Percentiles rank a stretch among this genome's conserved stretches.
Evolutionary conservation across 2,888 invertebrate species (phyloP).

Genomic region (Drosophila paramelanica): DNA sequence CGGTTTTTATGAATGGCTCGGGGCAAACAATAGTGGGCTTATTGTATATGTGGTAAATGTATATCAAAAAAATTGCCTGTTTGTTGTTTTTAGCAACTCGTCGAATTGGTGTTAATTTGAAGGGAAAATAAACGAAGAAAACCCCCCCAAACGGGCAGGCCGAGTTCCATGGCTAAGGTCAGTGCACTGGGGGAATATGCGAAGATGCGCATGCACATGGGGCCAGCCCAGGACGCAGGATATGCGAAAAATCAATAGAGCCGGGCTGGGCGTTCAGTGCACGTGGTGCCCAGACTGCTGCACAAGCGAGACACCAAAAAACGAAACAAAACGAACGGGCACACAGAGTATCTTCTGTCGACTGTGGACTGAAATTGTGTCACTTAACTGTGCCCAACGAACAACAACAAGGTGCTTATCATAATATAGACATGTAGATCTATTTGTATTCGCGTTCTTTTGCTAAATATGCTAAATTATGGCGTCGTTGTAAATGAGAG

Average conservation of each 20-base stretch:
- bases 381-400: conserved; percentile 64
- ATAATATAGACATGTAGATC: conserved; percentile 20
- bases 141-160: background rate
- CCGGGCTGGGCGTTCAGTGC: conserved; percentile 43
- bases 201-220: conserved; percentile 55
- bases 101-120: conserved; percentile 59
- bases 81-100: conserved; percentile 37
- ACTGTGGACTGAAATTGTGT: conserved; percentile 56
- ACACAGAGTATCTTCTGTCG: conserved; percentile 13
- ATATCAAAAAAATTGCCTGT: conserved; percentile 31
- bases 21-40: conserved; percentile 13
- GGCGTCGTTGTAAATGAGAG: conserved; percentile 15
- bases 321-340: conserved; percentile 25
- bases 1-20: conserved; percentile 64
- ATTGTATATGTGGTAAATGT: background rate
- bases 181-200: conserved; percentile 45
- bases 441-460: conserved; percentile 36
- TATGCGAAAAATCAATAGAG: conserved; percentile 72
- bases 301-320: conserved; percentile 4
- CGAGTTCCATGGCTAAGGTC: conserved; percentile 54
- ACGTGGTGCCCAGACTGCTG: conserved; percentile 39
- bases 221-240: conserved; percentile 35
- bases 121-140: conserved; percentile 42
- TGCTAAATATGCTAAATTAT: conserved; percentile 69
- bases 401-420: conserved; percentile 25